Percentiles rank a stretch among this genome's conserved stretches.
Evolutionary conservation across 2,113 vertebrate species (phyloP).

Genomic region (Scytalopus superciliaris): DNA sequence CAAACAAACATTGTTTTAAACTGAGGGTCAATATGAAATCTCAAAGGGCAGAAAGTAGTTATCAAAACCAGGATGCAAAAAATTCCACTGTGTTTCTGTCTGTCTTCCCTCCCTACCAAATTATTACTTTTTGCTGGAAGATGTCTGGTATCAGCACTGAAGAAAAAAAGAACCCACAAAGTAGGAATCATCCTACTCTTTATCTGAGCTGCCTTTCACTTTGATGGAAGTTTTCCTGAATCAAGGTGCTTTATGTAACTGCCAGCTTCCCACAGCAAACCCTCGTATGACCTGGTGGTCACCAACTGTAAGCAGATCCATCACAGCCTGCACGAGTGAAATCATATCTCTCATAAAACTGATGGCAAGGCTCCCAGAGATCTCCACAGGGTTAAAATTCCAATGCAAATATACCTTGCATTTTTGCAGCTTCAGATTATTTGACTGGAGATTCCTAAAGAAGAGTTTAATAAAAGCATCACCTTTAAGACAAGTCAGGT

Average conservation of each 20-base stretch:
- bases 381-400: neutral
- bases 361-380: neutral
- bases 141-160: neutral
- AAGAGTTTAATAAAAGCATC: neutral
- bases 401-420: neutral
- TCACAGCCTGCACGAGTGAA: neutral
- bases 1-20: neutral
- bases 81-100: neutral
- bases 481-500: neutral
- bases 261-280: neutral
- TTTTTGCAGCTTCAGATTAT: neutral
- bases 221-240: neutral
- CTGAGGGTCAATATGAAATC: neutral
- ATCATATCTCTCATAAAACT: neutral
- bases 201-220: neutral
- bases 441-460: neutral
- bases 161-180: neutral
- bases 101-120: neutral
- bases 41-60: neutral
- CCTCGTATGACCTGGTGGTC: neutral
- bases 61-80: neutral
- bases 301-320: neutral
- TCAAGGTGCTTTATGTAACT: rapidly evolving
- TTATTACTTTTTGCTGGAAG: neutral
- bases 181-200: neutral